Conservation (phyloP, 2,797 vertebrate species). For the Muraenolepis orangiensis region DNA sequence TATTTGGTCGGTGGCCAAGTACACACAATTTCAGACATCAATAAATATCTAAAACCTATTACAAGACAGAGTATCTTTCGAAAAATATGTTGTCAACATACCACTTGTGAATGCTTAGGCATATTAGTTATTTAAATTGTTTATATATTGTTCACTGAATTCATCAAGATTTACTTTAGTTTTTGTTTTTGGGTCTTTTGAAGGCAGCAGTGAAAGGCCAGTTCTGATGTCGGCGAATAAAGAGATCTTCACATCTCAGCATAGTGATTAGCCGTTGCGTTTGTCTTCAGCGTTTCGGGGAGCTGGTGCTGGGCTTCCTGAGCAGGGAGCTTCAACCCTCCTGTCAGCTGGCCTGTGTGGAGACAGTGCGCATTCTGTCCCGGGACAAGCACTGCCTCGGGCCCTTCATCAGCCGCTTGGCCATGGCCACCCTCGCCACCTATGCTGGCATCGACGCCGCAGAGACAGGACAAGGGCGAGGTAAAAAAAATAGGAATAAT, state of each 20-base stretch:
- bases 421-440: constrained; percentile 78
- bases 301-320: constrained; percentile 80
- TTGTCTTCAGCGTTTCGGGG: constrained; percentile 76
- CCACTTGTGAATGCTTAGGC: too few species aligned
- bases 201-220: neutral
- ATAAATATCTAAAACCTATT: too few species aligned
- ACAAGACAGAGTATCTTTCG: too few species aligned
- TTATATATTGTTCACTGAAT: too few species aligned
- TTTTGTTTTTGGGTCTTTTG: neutral
- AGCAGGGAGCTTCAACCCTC: constrained; percentile 81
- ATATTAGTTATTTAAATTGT: too few species aligned
- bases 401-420: constrained; percentile 72
- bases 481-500: constrained; percentile 40
- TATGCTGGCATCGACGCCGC: constrained; percentile 69
- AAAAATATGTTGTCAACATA: too few species aligned
- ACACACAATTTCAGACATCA: too few species aligned
- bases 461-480: constrained; percentile 26
- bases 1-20: too few species aligned
- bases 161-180: neutral
- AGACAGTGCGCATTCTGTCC: constrained; percentile 87
- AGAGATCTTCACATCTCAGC: neutral
- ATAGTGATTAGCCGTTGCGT: neutral
- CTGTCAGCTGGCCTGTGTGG: constrained; percentile 84
- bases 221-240: neutral
- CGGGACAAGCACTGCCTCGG: constrained; percentile 81